Base-by-base conservation (phyloP, 2,113 vertebrate species). In the Kryptolebias marmoratus region DNA sequence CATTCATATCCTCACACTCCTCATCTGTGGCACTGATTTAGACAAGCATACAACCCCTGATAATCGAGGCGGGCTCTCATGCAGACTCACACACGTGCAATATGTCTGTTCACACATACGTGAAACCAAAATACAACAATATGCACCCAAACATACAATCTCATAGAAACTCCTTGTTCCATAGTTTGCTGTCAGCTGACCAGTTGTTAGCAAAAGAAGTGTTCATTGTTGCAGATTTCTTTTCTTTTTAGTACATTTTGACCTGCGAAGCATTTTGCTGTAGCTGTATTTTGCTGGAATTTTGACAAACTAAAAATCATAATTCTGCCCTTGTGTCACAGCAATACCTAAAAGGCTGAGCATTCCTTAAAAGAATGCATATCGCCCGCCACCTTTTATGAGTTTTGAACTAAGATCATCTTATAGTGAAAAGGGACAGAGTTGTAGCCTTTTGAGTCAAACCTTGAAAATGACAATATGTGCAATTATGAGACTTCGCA, bases 31-130 rank as follows among this genome's bases (percentile, higher is more conserved):
- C 60, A 56, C 55, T 71, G 55, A 74, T 83, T 74, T 54, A 70
- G 45, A 79, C 49, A 53, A 62, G 49, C 42, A 45, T 39, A 56
- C 71, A 72, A 12, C 15, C 59, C 59, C 58, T 44, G 60, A 86
- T 81, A 87, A 78, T 63, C 39, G n/a, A 49, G 54, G 8, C 30
- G 9, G 42, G 22, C 63, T 70, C 49, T 39, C 1, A 0, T 66
- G 76, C 60, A 63, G 66, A 54, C 62, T 54, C 44, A 27, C 12
- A 15, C 76, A 53, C 80, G 68, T 74, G 77, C 68, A 55, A 47
- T 8, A n/a, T 57, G 62, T 89, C 82, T 39, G 53, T 78, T 83
- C 50, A 82, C 81, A 84, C 72, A 16, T 78, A 64, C 27, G 14
- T 14, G 44, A 73, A 71, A 61, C 54, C 68, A 68, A 80, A 66